Base-by-base conservation (phyloP, 2,888 invertebrate genomes). In the Phengaris arion region DNA sequence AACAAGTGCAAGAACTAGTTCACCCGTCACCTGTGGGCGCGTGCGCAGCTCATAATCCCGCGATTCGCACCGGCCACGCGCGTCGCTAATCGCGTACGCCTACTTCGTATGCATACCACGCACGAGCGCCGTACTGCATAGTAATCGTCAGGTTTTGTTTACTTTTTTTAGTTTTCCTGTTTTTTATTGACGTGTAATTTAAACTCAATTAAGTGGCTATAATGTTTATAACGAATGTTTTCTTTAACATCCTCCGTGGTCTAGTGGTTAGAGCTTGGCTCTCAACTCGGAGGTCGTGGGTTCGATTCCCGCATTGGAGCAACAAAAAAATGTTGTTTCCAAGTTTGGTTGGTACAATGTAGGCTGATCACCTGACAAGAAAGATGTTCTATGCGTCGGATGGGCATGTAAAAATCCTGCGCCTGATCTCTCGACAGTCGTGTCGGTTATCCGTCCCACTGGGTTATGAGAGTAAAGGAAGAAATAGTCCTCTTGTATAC, bases 141-240 rank as follows among this genome's bases (percentile, higher is more conserved):
- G 74, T 73, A 74, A 78, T 74, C 76, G 75, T 73, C 72, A 70
- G 57, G 79, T 79, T 76, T 78, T 76, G 75, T 79, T 81, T 79
- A 69, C 70, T 80, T 81, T 75, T 22, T 77, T 75, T 76, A 81
- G 79, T 77, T 80, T 78, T 77, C 76, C 77, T 79, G 80, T 80
- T 77, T 70, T 68, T 72, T 72, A 72, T 72, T 72, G 70, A 15
- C 8, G 13, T 35, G 72, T 54, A 72, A 72, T 72, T 72, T 22
- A 68, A 74, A 68, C 75, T n/a, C 8, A 74, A 64, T 22, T 74
- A 48, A 46, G 68, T 48, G 68, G 55, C 51, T 52, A 5, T 68
- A 54, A n/a, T 13, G 74, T 69, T 69, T 35, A 46, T 72, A 52
- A 22, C 8, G 46, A 69, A 48, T 69, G 48, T 48, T 48, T 69